Base-by-base conservation (phyloP, 1,140 invertebrate species). In the Grapholita molesta region DNA sequence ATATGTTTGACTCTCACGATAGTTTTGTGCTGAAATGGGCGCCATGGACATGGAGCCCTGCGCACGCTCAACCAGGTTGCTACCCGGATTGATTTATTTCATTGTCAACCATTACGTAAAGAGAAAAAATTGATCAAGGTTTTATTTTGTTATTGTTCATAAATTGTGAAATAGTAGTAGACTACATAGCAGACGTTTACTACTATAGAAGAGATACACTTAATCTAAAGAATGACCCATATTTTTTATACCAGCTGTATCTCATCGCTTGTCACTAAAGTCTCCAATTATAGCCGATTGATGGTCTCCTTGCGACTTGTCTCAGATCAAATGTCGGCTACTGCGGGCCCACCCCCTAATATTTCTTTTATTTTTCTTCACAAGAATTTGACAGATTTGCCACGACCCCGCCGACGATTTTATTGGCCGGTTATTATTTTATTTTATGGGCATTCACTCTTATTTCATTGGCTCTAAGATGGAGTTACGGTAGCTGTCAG, bases 361-460 rank as follows among this genome's bases (percentile, higher is more conserved):
- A 76, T 82, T 74, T 73, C 78, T 85, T 85, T 85, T 84, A 81
- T 84, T 82, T 81, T 69, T 70, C 72, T 72, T 67, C 67, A 66
- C 77, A 82, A 79, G 77, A 79, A 82, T 87, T 88, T 89, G 89
- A 89, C 89, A 89, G 87, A 89, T 91, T 84, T 80, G 66, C 76
- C 71, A 76, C 75, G 70, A 77, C 74, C 74, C 76, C 79, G 76
- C 61, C 77, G 70, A 72, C 75, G 77, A 83, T 89, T 89, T 89
- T 90, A 90, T 89, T 87, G 86, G 84, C 83, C 85, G 79, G 82
- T 89, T 91, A 91, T 91, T 89, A 89, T 89, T 90, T 90, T 84
- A 89, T 89, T 89, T 91, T 91, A 91, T 89, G 76, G 83, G 82
- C 81, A 88, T 82, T 80, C 83, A 87, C 86, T 89, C 86, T 84